A percentile compares a stretch with the other conserved stretches of the same genome.
These are phyloP conservation scores for Glossosoma conforme DNA, from an alignment of 1,140 invertebrate species.

Conservation along the genomic window DNA sequence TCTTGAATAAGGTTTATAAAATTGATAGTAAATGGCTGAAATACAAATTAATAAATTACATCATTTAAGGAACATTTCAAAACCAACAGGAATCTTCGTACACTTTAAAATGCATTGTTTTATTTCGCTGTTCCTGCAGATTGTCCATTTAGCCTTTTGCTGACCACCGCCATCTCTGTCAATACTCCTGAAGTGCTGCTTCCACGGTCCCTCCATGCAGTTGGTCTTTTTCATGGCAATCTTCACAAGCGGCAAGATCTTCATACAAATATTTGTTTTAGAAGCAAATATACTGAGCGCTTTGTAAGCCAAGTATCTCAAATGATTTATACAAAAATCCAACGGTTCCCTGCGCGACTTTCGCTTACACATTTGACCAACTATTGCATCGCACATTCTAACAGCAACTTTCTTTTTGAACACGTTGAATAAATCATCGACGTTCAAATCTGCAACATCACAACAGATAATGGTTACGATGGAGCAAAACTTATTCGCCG, in stretches of 20 bases:
- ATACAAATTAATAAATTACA: too few relatives aligned
- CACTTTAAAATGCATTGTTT: constrained; percentile 34
- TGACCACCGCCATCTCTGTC: constrained; percentile 33
- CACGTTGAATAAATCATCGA: constrained; percentile 35
- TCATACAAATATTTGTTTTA: constrained; percentile 40
- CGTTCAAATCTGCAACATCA: constrained; percentile 34
- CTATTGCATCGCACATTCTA: constrained; percentile 41
- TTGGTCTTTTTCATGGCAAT: constrained; percentile 41
- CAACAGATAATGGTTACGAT: constrained; percentile 40
- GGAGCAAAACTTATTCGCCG: constrained; percentile 49
- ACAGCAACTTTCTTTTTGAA: constrained; percentile 45
- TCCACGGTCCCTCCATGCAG: constrained; percentile 46
- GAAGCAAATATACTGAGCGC: constrained; percentile 42
- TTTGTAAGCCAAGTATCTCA: constrained; percentile 44
- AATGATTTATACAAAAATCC: constrained; percentile 48
- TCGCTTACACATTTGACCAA: constrained; percentile 36
- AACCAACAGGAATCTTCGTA: constrained; percentile 19
- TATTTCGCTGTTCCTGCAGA: constrained; percentile 36
- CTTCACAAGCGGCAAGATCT: constrained; percentile 37
- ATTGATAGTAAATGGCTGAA: too few relatives aligned
- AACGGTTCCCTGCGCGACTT: constrained; percentile 36
- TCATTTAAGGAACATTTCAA: constrained; percentile 22
- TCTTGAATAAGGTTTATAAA: constrained; percentile 31
- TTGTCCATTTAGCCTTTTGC: constrained; percentile 33
- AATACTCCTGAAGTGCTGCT: constrained; percentile 38